A percentile compares a stretch with the other conserved stretches of the same genome.
Conservation (phyloP, 2,888 invertebrate species). For the Netelia melanura region DNA sequence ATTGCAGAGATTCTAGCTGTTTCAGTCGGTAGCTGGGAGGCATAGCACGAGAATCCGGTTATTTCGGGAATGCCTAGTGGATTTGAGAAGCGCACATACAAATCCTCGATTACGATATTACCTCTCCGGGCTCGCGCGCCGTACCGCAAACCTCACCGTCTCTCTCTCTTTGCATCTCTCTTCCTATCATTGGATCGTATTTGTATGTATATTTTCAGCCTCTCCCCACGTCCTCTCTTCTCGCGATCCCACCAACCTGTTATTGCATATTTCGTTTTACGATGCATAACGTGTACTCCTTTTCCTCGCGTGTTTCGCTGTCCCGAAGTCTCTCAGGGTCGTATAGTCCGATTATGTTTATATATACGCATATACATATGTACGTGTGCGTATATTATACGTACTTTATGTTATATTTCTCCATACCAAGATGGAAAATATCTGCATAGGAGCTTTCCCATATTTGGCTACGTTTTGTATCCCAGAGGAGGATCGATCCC, state of each 20-base stretch:
- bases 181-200: conserved; percentile 3
- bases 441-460: conserved; percentile 25
- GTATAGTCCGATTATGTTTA: conserved; percentile 36
- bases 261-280: conserved; percentile 80
- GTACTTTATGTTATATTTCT: conserved; percentile 2
- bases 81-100: conserved; percentile 65
- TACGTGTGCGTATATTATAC: conserved; percentile 3
- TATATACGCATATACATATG: conserved; percentile 22
- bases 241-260: conserved; percentile 71
- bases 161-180: background rate
- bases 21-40: conserved; percentile 26
- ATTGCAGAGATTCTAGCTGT: conserved; percentile 24
- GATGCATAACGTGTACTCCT: conserved; percentile 73
- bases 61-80: conserved; percentile 66
- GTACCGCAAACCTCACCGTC: conserved; percentile 46
- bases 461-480: conserved; percentile 43
- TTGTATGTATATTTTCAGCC: background rate
- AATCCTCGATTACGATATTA: conserved; percentile 70
- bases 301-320: conserved; percentile 65
- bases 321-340: conserved; percentile 59
- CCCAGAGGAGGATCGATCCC: conserved; percentile 57
- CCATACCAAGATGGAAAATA: background rate
- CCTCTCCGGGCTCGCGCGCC: conserved; percentile 58
- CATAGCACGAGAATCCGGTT: conserved; percentile 57
- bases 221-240: conserved; percentile 5